Base-by-base conservation (phyloP, 2,888 invertebrate genomes). In the Tipula lateralis region DNA sequence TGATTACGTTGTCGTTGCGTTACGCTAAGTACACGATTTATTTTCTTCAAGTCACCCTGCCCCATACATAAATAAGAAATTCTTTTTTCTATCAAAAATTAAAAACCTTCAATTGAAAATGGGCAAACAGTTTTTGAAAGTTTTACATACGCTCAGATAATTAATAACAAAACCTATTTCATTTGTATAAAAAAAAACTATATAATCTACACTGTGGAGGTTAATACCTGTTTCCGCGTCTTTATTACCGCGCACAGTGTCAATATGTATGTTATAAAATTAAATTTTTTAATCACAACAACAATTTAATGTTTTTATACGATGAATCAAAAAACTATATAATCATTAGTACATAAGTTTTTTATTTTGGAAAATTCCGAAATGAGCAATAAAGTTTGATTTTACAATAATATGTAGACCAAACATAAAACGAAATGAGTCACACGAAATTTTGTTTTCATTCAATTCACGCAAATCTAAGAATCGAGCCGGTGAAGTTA, bases 221-320 rank as follows among this genome's bases (percentile, higher is more conserved):
- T 66, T n/a, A 66, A 66, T 66, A 66, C 66, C 66, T 66, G 66
- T 66, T 66, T 66, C 66, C 66, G 66, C 24, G 24, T 66, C 50
- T 24, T 66, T 66, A 66, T 66, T 66, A 66, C 24, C 24, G 66
- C 24, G 66, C 24, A 50, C 50, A 66, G 66, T 66, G 66, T 66
- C 66, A 66, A 66, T 66, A 66, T 66, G 1, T 9, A 24, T 44
- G 5, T 9, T 7, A 66, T 24, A 9, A 19, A 66, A 24, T 24
- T 24, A 50, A 50, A 50, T 6, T n/a, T 0, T 50, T 50, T 24
- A 66, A 66, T 66, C 66, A 66, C 66, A 66, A 66, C 19, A 66
- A 24, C 66, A 66, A 66, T 24, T 66, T 7, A 24, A 24, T 9
- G 9, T 66, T 66, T 9, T 2, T 24, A 66, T 66, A 24, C 24